phyloP scores from a whole-genome alignment of 2,888 invertebrate species.

The Pyrgus malvae region DNA sequence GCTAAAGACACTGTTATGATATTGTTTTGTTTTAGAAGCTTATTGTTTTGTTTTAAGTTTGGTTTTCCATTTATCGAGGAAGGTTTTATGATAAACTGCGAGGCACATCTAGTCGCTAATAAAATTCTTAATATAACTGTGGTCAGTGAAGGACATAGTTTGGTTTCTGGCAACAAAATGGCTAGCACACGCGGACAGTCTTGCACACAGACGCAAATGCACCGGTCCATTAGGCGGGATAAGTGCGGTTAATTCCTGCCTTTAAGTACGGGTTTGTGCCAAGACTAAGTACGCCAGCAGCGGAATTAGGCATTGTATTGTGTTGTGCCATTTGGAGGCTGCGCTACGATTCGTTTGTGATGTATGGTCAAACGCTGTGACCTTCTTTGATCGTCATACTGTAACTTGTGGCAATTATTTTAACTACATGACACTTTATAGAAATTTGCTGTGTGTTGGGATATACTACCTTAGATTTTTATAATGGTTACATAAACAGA shows the following conservation, averaged over 20 bases:
- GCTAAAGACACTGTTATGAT: too few relatives aligned
- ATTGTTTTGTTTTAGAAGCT: too few relatives aligned
- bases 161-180: slow-evolving; percentile 56
- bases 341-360: background rate
- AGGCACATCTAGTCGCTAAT: too few relatives aligned
- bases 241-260: slow-evolving; percentile 74
- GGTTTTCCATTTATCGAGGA: too few relatives aligned
- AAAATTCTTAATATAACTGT: slow-evolving; percentile 32
- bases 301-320: slow-evolving; percentile 42
- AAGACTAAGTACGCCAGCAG: slow-evolving; percentile 49
- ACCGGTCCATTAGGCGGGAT: slow-evolving; percentile 68
- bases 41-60: too few relatives aligned
- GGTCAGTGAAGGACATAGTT: slow-evolving; percentile 37
- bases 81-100: too few relatives aligned
- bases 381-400: background rate
- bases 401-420: background rate
- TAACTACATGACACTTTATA: too few relatives aligned
- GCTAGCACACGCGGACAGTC: slow-evolving; percentile 27
- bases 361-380: background rate
- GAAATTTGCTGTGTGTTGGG: too few relatives aligned
- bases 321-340: slow-evolving; percentile 14
- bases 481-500: too few relatives aligned
- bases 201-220: slow-evolving; percentile 35
- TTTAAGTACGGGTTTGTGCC: slow-evolving; percentile 49
- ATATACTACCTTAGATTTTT: too few relatives aligned